Evolutionary conservation across 2,888 invertebrate genomes (phyloP).

Genomic region (Callinectes sapidus): DNA sequence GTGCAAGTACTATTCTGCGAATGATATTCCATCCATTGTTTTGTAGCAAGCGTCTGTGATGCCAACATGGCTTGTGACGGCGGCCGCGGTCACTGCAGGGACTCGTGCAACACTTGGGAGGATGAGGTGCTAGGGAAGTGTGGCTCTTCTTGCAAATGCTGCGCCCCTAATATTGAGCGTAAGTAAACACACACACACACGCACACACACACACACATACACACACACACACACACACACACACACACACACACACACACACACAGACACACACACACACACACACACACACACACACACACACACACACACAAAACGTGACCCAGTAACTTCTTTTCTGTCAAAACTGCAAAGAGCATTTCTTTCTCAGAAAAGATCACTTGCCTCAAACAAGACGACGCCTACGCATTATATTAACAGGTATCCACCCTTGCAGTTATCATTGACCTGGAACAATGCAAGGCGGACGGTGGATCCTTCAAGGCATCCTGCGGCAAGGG

Average conservation of each 20-base stretch:
- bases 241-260: neutral
- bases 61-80: neutral
- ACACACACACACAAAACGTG: neutral
- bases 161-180: neutral
- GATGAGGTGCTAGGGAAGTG: neutral
- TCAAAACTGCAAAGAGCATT: too few species aligned
- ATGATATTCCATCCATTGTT: neutral
- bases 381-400: too few species aligned
- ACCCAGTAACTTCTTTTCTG: too few species aligned
- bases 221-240: constrained; percentile 7
- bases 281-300: constrained; percentile 1
- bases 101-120: neutral
- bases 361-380: too few species aligned
- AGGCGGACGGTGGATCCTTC: neutral
- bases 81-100: constrained; percentile 22
- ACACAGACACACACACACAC: neutral
- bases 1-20: neutral
- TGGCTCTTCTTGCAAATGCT: neutral
- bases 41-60: neutral
- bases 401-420: neutral
- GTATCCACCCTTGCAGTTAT: neutral
- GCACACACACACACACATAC: neutral
- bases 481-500: neutral
- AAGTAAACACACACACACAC: neutral
- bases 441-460: neutral